These are phyloP conservation scores for Chrysocyon brachyurus DNA, from an alignment of 2,797 vertebrate species.

Conservation along the genomic window DNA sequence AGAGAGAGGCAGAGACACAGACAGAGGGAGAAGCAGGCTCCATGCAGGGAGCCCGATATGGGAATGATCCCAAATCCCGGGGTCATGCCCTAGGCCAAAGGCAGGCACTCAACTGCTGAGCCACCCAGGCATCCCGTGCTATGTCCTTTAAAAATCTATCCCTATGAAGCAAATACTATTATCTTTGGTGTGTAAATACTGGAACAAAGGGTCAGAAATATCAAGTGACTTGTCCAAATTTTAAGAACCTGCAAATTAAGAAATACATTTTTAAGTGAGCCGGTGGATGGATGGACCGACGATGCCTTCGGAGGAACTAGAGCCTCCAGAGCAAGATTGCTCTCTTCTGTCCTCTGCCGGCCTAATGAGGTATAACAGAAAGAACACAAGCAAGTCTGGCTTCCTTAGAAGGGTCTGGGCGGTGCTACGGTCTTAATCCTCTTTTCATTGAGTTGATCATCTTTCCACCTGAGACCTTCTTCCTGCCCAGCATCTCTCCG, in stretches of 20 bases:
- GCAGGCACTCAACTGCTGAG: no score
- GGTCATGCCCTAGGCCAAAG: no score
- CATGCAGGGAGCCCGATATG: no score
- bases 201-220: slow-evolving; percentile 4
- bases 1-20: no score
- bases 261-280: not conserved
- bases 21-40: no score
- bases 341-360: slow-evolving; percentile 78
- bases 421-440: not conserved
- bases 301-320: accelerated
- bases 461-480: not conserved
- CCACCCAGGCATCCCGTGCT: no score
- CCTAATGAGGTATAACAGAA: not conserved
- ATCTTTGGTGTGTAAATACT: not conserved
- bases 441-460: accelerated
- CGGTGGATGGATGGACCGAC: not conserved
- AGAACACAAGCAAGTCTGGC: not conserved
- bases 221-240: slow-evolving; percentile 48
- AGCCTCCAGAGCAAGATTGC: not conserved
- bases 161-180: not conserved
- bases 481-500: not conserved
- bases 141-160: not conserved
- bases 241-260: not conserved
- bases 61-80: no score
- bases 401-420: not conserved